phyloP scores from a whole-genome alignment of 2,888 invertebrate species.

The Parelbella ahira region DNA sequence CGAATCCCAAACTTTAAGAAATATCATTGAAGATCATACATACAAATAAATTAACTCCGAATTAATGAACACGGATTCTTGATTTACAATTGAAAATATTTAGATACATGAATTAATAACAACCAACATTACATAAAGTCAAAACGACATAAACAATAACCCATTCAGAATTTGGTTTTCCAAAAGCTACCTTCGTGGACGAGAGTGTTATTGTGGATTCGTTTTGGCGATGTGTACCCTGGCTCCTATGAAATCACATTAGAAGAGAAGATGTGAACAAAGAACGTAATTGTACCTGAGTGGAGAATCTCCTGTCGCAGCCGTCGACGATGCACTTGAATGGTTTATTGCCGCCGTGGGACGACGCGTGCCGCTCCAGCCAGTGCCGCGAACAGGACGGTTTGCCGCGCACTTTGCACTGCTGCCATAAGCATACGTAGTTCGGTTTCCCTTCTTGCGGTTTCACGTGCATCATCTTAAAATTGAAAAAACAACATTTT shows the following conservation, averaged over 20 bases:
- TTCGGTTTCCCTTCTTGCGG: conserved; percentile 91
- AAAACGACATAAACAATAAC: conserved; percentile 44
- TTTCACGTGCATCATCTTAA: conserved; percentile 89
- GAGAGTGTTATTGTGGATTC: conserved; percentile 40
- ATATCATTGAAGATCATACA: conserved; percentile 17
- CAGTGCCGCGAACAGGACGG: conserved; percentile 95
- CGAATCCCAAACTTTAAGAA: conserved; percentile 4
- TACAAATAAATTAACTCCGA: conserved; percentile 28
- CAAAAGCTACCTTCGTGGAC: conserved; percentile 16
- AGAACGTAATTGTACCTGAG: conserved; percentile 84
- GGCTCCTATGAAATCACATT: conserved; percentile 30
- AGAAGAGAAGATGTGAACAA: conserved; percentile 22
- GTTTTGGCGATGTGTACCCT: conserved; percentile 40
- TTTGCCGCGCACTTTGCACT: conserved; percentile 96
- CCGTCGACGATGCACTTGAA: conserved; percentile 97
- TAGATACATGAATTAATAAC: conserved; percentile 26
- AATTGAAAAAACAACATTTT: conserved; percentile 1
- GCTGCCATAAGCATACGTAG: conserved; percentile 95
- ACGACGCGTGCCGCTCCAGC: conserved; percentile 95
- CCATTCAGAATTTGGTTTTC: conserved; percentile 28
- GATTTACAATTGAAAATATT: too few relatives aligned
- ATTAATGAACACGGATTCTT: conserved; percentile 36
- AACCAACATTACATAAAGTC: conserved; percentile 38
- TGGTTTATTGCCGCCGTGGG: conserved; percentile 95
- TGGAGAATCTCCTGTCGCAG: conserved; percentile 92